Conservation (phyloP, 2,888 invertebrate genomes). For the Bhutanitis thaidina region DNA sequence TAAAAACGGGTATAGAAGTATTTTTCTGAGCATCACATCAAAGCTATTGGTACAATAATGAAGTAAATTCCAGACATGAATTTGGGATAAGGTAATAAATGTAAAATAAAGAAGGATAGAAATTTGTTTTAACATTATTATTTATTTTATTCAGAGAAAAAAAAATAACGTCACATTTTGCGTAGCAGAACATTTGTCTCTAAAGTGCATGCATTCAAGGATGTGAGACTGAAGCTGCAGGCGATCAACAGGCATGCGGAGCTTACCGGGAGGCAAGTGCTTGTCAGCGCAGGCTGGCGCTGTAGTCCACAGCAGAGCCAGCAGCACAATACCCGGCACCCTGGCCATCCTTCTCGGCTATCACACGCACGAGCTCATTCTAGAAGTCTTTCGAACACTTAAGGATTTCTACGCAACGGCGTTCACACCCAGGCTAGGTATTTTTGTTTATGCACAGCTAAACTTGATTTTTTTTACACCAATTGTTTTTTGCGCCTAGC, state of each 20-base stretch:
- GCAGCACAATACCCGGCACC: constrained; percentile 12
- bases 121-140: neutral
- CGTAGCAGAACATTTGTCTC: neutral
- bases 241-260: neutral
- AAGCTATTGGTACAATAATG: too few relatives aligned
- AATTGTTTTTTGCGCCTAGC: too few relatives aligned
- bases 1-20: too few relatives aligned
- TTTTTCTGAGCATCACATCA: too few relatives aligned
- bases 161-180: neutral
- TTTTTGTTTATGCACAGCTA: neutral
- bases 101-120: neutral
- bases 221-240: neutral
- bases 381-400: neutral
- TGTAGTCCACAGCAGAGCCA: constrained; percentile 17
- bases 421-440: neutral
- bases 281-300: constrained; percentile 6
- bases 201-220: neutral
- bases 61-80: too few relatives aligned
- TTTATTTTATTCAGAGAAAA: neutral
- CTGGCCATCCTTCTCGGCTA: constrained; percentile 2
- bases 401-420: neutral
- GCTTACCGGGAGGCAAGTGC: constrained; percentile 6
- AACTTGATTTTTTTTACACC: neutral
- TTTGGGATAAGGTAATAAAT: too few relatives aligned
- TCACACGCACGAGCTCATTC: neutral